Base-by-base conservation (phyloP, 2,888 invertebrate species). In the Scaptomyza polygonia region DNA sequence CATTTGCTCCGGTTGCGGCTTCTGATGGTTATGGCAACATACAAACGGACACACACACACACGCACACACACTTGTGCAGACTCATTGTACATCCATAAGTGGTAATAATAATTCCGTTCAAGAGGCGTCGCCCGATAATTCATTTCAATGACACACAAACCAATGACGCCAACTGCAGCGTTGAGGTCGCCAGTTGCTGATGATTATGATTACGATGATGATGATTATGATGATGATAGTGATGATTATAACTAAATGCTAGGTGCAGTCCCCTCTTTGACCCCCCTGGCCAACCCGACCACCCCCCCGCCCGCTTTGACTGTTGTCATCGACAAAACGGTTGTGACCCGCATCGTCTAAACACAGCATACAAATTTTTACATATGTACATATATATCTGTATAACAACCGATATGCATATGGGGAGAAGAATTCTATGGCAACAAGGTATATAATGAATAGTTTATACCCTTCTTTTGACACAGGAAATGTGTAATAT, bases 111-210 rank as follows among this genome's bases (percentile, higher is more conserved):
- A 89, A 89, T 88, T 85, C 85, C 77, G 88, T 77, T 89, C 82
- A 86, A 88, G 89, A 89, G 89, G 88, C 89, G 89, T 89, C 88
- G 83, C 86, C 87, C 78, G 77, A 85, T 89, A 86, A 89, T 88
- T 87, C 85, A 84, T 89, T 84, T 90, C 90, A 89, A 88, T 89
- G 89, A 89, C 90, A 90, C 83, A 86, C 79, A 82, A 78, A 73
- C 77, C 69, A 61, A 66, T 67, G 73, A 79, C 79, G 66, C 61
- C 74, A 69, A 67, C 70, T 57, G 72, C 77, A 72, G 68, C 73
- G 57, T 30, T 53, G 73, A 68, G 64, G 72, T 64, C 59, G 72
- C 72, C 52, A 42, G 54, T 45, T 71, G 59, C 45, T 34, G 54
- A 48, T 71, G 59, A 49, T 34, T 56, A 48, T 66, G 55, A 49